Evolutionary conservation across 2,888 invertebrate genomes (phyloP).

Genomic region (Chymomyza procnemis): DNA sequence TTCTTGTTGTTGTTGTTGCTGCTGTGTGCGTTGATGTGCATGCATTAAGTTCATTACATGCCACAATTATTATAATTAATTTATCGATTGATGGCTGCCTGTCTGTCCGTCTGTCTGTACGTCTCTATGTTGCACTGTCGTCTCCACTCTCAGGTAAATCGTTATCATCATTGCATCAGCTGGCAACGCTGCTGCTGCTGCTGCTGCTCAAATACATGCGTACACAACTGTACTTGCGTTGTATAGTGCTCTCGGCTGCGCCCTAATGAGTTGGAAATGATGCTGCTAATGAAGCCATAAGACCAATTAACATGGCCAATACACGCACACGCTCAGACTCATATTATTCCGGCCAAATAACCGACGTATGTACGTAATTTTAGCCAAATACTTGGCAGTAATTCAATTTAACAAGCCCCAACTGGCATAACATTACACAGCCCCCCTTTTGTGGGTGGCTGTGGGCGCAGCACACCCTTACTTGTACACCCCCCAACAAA

Average conservation of each 20-base stretch:
- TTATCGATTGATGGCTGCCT: conserved; percentile 62
- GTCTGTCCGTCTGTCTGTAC: neutral
- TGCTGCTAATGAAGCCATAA: conserved; percentile 36
- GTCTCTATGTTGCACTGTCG: neutral
- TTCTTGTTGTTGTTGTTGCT: neutral
- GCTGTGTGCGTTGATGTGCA: conserved; percentile 49
- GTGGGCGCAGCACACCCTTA: neutral
- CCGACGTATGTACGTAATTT: conserved; percentile 51
- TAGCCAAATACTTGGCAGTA: conserved; percentile 68
- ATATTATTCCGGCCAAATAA: conserved; percentile 26
- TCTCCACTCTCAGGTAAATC: neutral
- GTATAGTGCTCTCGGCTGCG: neutral
- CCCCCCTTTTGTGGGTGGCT: conserved; percentile 31
- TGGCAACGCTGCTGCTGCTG: conserved; percentile 13
- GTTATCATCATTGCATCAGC: neutral
- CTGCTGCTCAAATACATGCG: neutral
- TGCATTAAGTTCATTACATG: conserved; percentile 76
- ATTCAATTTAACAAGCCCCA: conserved; percentile 61
- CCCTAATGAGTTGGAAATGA: conserved; percentile 10
- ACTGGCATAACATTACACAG: conserved; percentile 49
- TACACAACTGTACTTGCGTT: conserved; percentile 53
- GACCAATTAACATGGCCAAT: conserved; percentile 20
- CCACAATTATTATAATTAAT: conserved; percentile 78
- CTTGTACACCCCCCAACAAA: neutral
- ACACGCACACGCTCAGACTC: neutral